Evolutionary conservation across 2,797 vertebrate species (phyloP).

Genomic region (Pseudochirops cupreus): DNA sequence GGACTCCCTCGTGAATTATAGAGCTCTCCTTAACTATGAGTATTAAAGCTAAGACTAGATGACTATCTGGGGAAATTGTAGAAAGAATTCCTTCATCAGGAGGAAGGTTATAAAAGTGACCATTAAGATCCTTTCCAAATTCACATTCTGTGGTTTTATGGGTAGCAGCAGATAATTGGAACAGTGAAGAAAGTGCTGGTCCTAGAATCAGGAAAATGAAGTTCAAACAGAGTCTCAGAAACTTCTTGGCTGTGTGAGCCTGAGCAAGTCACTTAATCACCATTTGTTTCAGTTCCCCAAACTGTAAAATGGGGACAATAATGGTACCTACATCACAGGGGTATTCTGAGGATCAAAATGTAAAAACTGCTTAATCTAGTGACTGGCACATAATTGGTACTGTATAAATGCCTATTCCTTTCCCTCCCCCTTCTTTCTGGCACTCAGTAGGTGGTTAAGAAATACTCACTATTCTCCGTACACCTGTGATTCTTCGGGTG

Average conservation of each 20-base stretch:
- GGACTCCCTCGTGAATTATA: background rate
- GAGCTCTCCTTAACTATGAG: background rate
- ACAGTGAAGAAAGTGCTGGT: background rate
- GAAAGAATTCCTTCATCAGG: background rate
- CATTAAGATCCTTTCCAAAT: background rate
- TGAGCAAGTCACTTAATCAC: background rate
- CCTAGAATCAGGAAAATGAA: background rate
- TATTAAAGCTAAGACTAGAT: background rate
- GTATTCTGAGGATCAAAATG: background rate
- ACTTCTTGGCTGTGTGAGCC: background rate
- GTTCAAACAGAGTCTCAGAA: background rate
- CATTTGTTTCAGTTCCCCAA: background rate
- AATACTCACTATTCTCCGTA: background rate
- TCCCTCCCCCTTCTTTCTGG: too few relatives aligned
- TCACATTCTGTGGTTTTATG: background rate
- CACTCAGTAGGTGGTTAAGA: background rate
- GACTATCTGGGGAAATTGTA: background rate
- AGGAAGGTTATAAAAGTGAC: background rate
- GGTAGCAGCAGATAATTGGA: background rate
- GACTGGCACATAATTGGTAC: background rate
- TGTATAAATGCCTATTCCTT: background rate
- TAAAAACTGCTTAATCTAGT: background rate
- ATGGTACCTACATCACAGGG: too few relatives aligned
- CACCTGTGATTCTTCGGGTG: background rate
- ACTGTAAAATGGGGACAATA: background rate